phyloP scores from a whole-genome alignment of 1,140 invertebrate genomes.

The Polypedilum vanderplanki region DNA sequence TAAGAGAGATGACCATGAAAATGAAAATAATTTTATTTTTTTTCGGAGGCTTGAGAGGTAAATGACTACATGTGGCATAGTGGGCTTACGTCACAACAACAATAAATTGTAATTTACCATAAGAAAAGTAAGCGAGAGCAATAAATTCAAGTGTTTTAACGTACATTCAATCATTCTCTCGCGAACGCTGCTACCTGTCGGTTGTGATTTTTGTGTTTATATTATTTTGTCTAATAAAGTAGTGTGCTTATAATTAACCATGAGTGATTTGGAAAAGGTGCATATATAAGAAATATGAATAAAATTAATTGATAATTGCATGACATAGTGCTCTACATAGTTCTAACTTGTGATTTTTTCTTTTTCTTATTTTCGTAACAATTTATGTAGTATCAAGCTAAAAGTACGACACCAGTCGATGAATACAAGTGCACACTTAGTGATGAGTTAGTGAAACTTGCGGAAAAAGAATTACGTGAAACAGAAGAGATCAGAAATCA shows the following conservation, averaged over 20 bases:
- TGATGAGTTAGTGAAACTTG: slow-evolving; percentile 54
- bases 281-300: neutral
- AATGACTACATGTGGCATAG: neutral
- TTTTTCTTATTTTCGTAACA: neutral
- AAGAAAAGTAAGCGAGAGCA: neutral
- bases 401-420: slow-evolving; percentile 52
- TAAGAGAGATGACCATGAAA: slow-evolving; percentile 11
- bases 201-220: neutral
- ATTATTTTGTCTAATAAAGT: neutral
- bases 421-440: slow-evolving; percentile 54
- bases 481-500: slow-evolving; percentile 57
- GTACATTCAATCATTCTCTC: neutral
- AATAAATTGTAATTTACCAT: slow-evolving; percentile 8
- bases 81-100: slow-evolving; percentile 1
- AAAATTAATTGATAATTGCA: neutral
- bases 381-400: slow-evolving; percentile 21
- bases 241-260: neutral
- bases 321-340: neutral
- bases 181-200: neutral
- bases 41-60: neutral
- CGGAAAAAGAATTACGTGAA: slow-evolving; percentile 62
- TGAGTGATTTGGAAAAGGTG: slow-evolving; percentile 17
- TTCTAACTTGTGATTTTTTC: neutral
- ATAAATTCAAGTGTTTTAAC: slow-evolving; percentile 14
- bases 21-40: neutral